Conservation (phyloP, 2,888 invertebrate genomes). For the Timandra comae region DNA sequence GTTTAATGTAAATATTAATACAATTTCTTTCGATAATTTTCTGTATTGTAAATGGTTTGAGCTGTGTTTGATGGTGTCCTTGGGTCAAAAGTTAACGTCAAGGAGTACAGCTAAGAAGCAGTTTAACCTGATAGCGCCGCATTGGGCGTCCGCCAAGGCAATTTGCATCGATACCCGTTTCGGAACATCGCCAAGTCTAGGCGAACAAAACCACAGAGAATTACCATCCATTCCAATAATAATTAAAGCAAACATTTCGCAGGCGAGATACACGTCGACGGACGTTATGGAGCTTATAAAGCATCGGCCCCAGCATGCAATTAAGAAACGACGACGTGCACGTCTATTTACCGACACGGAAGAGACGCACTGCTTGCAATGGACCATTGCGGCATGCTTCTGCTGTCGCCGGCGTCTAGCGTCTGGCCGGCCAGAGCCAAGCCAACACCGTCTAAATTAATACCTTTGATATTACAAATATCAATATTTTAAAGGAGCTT, state of each 20-base stretch:
- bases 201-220: slow-evolving; percentile 76
- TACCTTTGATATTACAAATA: slow-evolving; percentile 73
- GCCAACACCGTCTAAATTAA: slow-evolving; percentile 62
- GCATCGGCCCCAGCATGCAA: slow-evolving; percentile 68
- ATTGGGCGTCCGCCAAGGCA: slow-evolving; percentile 75
- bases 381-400: slow-evolving; percentile 60
- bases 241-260: slow-evolving; percentile 76
- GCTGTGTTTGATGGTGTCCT: too few relatives aligned
- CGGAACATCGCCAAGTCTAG: slow-evolving; percentile 77
- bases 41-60: too few relatives aligned
- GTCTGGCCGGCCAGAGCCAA: slow-evolving; percentile 45
- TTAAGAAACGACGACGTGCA: slow-evolving; percentile 71
- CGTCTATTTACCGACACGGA: slow-evolving; percentile 74
- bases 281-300: slow-evolving; percentile 75
- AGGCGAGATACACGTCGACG: slow-evolving; percentile 66
- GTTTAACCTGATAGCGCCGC: slow-evolving; percentile 60
- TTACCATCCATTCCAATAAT: slow-evolving; percentile 77
- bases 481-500: slow-evolving; percentile 71
- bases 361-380: slow-evolving; percentile 68
- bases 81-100: slow-evolving; percentile 49
- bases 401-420: slow-evolving; percentile 27
- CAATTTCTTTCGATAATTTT: too few relatives aligned
- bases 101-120: slow-evolving; percentile 44
- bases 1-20: too few relatives aligned
- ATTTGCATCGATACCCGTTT: slow-evolving; percentile 77